These are phyloP conservation scores for Gephyroberyx darwinii DNA, from an alignment of 2,797 vertebrate species.

Conservation along the genomic window DNA sequence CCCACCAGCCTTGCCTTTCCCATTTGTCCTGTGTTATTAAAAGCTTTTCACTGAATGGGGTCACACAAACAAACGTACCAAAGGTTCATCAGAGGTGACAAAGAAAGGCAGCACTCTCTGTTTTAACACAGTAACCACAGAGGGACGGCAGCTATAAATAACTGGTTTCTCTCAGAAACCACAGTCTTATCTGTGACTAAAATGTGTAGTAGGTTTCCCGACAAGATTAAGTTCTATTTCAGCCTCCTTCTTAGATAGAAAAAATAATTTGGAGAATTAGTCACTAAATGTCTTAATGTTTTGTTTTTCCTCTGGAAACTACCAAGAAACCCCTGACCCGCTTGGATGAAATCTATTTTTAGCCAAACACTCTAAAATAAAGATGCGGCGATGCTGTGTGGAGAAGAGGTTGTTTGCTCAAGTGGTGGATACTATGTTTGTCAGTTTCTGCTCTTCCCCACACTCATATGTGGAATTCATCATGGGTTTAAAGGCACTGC, in stretches of 20 bases:
- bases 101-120: conserved; percentile 8
- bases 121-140: conserved; percentile 28
- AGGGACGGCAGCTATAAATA: conserved; percentile 13
- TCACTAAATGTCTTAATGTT: background rate
- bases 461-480: conserved; percentile 70
- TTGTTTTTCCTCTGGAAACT: conserved; percentile 21
- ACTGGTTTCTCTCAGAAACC: background rate
- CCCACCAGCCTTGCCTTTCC: conserved; percentile 29
- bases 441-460: background rate
- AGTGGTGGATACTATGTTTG: conserved; percentile 4
- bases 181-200: conserved; percentile 21
- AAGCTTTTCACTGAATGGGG: conserved; percentile 31
- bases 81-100: conserved; percentile 4
- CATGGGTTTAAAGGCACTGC: conserved; percentile 26
- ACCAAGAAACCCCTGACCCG: conserved; percentile 50
- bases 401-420: background rate
- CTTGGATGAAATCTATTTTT: conserved; percentile 57
- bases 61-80: conserved; percentile 46
- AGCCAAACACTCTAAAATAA: conserved; percentile 35
- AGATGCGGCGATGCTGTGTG: conserved; percentile 7
- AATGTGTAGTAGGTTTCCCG: conserved; percentile 21
- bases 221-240: conserved; percentile 31
- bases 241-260: background rate
- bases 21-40: conserved; percentile 59
- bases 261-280: no score